Evolutionary conservation across 2,113 vertebrate genomes (phyloP).

Genomic region (Athene cunicularia): DNA sequence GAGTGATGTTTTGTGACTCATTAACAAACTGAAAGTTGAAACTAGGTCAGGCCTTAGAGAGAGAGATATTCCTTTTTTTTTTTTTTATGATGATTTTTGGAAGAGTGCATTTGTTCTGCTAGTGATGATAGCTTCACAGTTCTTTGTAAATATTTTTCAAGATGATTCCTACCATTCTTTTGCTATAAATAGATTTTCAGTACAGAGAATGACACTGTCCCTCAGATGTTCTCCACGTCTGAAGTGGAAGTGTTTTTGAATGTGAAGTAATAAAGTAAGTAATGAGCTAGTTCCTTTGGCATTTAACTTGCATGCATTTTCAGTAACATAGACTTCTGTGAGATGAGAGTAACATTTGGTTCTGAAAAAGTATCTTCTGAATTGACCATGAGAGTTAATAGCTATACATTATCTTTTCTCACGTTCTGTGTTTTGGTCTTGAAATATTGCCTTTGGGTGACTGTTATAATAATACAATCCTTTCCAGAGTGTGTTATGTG

Average conservation of each 20-base stretch:
- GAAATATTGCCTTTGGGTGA: not conserved
- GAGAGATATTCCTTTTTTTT: too few relatives aligned
- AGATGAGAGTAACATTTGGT: not conserved
- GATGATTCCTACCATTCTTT: not conserved
- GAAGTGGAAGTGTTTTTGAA: slow-evolving; percentile 8
- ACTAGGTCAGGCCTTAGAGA: not conserved
- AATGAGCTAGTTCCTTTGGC: not conserved
- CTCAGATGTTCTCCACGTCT: slow-evolving; percentile 6
- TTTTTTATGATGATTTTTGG: not conserved
- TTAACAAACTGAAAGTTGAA: not conserved
- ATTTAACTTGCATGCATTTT: slow-evolving; percentile 36
- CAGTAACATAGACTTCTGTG: not conserved
- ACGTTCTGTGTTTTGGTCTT: not conserved
- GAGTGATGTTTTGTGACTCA: not conserved
- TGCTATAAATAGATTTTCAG: not conserved
- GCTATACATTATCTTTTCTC: not conserved
- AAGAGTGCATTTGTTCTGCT: not conserved
- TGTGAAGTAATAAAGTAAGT: slow-evolving; percentile 13
- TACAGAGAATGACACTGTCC: not conserved
- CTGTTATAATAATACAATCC: not conserved
- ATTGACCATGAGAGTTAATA: not conserved
- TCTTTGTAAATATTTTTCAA: slow-evolving; percentile 5
- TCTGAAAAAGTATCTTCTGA: not conserved
- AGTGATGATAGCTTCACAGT: not conserved
- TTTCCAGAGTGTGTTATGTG: slow-evolving; percentile 66